phyloP scores from a whole-genome alignment of 1,140 invertebrate species.

The Bombus haemorrhoidalis region DNA sequence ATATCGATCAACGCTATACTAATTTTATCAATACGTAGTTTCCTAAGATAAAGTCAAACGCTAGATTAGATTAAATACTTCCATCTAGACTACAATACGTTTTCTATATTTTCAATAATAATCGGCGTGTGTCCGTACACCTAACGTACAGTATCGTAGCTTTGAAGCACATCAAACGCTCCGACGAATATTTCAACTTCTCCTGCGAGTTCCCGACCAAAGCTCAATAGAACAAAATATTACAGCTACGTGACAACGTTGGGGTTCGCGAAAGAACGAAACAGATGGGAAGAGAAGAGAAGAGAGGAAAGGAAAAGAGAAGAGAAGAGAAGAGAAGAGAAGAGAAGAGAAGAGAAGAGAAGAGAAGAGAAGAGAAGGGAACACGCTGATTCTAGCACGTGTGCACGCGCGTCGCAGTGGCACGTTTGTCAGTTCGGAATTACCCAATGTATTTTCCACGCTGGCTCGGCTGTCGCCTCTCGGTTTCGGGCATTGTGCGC shows the following conservation, averaged over 20 bases:
- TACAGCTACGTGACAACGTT: neutral
- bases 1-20: too few relatives aligned
- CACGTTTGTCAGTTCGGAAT: slow-evolving; percentile 34
- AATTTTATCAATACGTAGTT: too few relatives aligned
- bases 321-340: neutral
- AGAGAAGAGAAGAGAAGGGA: neutral
- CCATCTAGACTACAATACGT: too few relatives aligned
- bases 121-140: rapidly evolving
- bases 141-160: too few relatives aligned
- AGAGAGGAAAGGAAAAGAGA: neutral
- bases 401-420: slow-evolving; percentile 10
- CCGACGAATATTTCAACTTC: neutral
- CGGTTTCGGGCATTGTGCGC: slow-evolving; percentile 37
- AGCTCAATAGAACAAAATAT: neutral
- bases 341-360: neutral
- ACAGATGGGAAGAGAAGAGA: neutral
- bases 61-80: too few relatives aligned
- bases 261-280: neutral
- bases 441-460: slow-evolving; percentile 40
- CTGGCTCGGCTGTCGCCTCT: slow-evolving; percentile 8
- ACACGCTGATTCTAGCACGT: slow-evolving; percentile 13
- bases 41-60: too few relatives aligned
- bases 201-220: neutral
- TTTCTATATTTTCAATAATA: too few relatives aligned
- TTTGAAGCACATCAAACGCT: too few relatives aligned